Base-by-base conservation (phyloP, 1,140 invertebrate genomes). In the Cotesia glomerata region DNA sequence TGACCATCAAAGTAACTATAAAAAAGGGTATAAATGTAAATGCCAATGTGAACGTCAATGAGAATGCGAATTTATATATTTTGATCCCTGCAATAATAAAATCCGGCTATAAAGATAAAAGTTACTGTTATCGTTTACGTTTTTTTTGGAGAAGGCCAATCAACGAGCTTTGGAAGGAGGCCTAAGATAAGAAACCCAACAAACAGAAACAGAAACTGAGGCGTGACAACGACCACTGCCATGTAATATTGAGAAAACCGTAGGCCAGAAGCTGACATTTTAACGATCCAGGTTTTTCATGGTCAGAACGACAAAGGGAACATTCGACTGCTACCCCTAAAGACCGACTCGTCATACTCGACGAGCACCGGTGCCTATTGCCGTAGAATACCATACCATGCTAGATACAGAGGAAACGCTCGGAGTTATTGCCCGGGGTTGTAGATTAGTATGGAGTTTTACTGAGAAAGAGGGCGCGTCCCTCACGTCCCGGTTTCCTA, bases 181-280 rank as follows among this genome's bases (percentile, higher is more conserved):
- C 7, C 39, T 45, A 11, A 45, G 7, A 45, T 11, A 45, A 45
- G 3, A 45, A 45, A 11, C 18, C 13, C 4, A 61, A 36, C 56
- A 58, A 35, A 54, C 14, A 52, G 45, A 61, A 61, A 61, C 32
- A 45, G 39, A 45, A 45, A 45, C 14, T n/a, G 59, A 67, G 18
- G 14, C 61, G 35, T 51, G 74, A 78, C 75, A 76, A 78, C 76
- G 72, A 68, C 65, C 74, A 78, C 74, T 73, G 74, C 39, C 68
- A 34, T 66, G 49, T 62, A 74, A 32, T 14, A 76, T 77, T 79
- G 77, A 77, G 77, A 77, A 66, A 78, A 54, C 67, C 66, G 65
- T 77, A 76, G 79, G 69, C 81, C 72, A 75, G 77, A 75, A 67
- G 77, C 77, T 78, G 75, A 83, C 81, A 73, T 80, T 80, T 83